Evolutionary conservation across 2,113 vertebrate species (phyloP).

Genomic region (Rhombomys opimus): DNA sequence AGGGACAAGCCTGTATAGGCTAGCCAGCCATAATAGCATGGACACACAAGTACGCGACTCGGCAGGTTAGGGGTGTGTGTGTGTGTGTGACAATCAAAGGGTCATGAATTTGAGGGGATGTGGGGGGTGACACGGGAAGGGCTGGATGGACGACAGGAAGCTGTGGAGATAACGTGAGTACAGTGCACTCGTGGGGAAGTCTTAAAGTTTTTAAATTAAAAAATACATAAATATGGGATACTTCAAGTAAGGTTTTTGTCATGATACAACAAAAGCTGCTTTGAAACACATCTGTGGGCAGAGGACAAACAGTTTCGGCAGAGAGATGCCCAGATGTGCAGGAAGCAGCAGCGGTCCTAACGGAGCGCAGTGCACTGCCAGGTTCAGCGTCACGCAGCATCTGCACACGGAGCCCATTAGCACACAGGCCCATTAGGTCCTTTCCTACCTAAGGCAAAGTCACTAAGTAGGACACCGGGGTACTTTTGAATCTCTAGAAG

Average conservation of each 20-base stretch:
- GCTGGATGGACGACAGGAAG: not conserved
- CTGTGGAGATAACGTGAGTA: not conserved
- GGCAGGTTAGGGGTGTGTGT: not conserved
- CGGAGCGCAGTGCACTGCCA: not conserved
- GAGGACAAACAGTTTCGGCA: constrained; percentile 22
- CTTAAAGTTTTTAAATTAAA: not conserved
- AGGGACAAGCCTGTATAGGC: not conserved
- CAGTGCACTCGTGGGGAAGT: too few species aligned
- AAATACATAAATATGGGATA: not conserved
- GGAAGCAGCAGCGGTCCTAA: not conserved
- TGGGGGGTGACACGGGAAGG: too few species aligned
- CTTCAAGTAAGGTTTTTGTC: not conserved
- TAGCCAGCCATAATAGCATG: not conserved
- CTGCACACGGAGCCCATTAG: not conserved
- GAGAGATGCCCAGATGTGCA: not conserved
- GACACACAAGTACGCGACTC: not conserved
- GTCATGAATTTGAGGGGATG: not conserved
- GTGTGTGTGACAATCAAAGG: not conserved
- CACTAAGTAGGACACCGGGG: not conserved
- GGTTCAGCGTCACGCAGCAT: not conserved
- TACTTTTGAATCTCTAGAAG: constrained; percentile 27
- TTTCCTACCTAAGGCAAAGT: constrained; percentile 31
- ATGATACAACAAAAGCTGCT: not conserved
- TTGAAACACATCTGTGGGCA: constrained; percentile 20
- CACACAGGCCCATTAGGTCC: not conserved